Base-by-base conservation (phyloP, 2,888 invertebrate genomes). In the Pseudoips prasinana region DNA sequence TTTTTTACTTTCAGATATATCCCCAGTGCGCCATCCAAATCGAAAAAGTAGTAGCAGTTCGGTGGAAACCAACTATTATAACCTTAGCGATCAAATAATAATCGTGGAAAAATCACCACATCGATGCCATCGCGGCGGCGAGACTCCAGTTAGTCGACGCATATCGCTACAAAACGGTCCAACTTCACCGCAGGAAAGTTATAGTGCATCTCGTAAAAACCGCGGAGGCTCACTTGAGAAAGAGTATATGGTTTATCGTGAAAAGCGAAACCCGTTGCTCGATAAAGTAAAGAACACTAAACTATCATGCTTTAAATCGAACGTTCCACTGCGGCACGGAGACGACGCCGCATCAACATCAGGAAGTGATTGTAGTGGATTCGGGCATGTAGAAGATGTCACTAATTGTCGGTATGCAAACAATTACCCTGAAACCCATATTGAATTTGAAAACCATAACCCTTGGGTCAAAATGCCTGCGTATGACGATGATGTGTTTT, bases 211-310 rank as follows among this genome's bases (percentile, higher is more conserved):
- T 43, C 84, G 85, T 37, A 85, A 84, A 72, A 77, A 79, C 66
- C 82, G 88, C 57, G 83, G 86, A 31, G 82, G 84, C 45, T 85
- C 89, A 48, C 73, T 89, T 47, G 90, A 91, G 53, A 91, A 91
- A 70, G 90, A 91, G 49, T 90, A 89, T 54, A 89, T 90, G 49
- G 89, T 91, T 8, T 88, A 86, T 44, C 79, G 91, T 52, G 93
- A 93, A 74, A 93, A 91, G 66, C 88, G 92, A 36, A 93, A 93
- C 66, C 93, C 93, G 24, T 84, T 94, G 40, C 85, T 93, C 35
- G 93, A 93, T 63, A 91, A 92, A 67, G 93, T 93, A 3, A 93
- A 93, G 69, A 93, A 92, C 64, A 93, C 93, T 27, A 90, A 92
- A 64, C 70, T 94, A 37, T 93, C 92, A 14, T 93, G 93, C 67